Evolutionary conservation across 2,797 vertebrate genomes (phyloP).

Genomic region (Gallinago solitaria): DNA sequence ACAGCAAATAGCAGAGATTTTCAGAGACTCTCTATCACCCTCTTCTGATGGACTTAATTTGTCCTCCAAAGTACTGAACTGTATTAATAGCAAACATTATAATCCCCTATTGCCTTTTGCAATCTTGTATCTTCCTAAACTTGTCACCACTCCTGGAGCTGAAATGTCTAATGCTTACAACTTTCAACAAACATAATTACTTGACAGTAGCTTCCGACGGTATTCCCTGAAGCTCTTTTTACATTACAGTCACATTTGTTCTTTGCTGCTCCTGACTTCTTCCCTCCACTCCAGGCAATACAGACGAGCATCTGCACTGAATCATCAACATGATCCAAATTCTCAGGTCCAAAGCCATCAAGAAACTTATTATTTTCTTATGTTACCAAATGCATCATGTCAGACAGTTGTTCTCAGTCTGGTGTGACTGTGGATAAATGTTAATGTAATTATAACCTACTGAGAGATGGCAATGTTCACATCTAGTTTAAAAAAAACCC

Average conservation of each 20-base stretch:
- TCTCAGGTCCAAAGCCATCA: not conserved
- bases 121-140: constrained; percentile 12
- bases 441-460: not conserved
- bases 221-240: not conserved
- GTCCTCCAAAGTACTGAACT: not conserved
- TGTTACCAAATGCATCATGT: not conserved
- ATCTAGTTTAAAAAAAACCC: not conserved
- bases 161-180: not conserved
- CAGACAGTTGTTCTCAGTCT: not conserved
- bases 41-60: not conserved
- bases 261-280: not conserved
- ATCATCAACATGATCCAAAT: not conserved
- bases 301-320: not conserved
- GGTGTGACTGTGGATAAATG: not conserved
- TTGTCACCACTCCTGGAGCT: constrained; percentile 20
- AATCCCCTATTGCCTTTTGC: constrained; percentile 29
- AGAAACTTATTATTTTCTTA: not conserved
- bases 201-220: not conserved
- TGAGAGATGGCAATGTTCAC: not conserved
- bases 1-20: not conserved
- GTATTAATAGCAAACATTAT: constrained; percentile 3
- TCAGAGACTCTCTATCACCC: not conserved
- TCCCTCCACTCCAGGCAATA: not conserved
- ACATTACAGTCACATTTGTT: not conserved
- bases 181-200: not conserved